A percentile compares a stretch with the other conserved stretches of the same genome.
phyloP scores from a whole-genome alignment of 2,888 invertebrate genomes.

The Uropetala carovei region DNA sequence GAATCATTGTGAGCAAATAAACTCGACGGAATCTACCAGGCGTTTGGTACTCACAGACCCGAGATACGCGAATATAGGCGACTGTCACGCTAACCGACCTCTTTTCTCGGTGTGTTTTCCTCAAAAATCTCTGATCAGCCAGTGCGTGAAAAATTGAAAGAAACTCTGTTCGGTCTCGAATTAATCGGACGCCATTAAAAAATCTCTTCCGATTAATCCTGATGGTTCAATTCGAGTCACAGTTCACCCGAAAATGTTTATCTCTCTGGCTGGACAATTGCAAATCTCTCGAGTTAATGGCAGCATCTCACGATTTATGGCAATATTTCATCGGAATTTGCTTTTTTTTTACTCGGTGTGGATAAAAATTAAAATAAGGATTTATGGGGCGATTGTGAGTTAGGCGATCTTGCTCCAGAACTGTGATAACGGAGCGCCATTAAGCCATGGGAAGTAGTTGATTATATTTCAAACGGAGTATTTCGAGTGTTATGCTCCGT shows the following conservation, averaged over 20 bases:
- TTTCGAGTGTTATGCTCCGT: no score
- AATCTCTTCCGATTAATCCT: constrained; percentile 16
- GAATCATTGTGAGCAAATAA: no score
- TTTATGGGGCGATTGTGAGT: background rate
- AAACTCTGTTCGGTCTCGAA: background rate
- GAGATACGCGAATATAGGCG: background rate
- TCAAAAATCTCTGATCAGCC: background rate
- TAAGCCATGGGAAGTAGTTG: no score
- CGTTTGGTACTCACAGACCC: background rate
- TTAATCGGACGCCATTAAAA: background rate
- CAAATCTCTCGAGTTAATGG: constrained; percentile 26
- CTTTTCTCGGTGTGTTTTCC: background rate
- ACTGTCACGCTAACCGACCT: constrained; percentile 17
- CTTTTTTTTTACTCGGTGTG: constrained; percentile 2
- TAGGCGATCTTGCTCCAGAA: no score
- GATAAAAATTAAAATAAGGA: background rate
- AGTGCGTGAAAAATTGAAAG: constrained; percentile 24
- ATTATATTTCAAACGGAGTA: no score
- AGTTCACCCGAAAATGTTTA: constrained; percentile 17
- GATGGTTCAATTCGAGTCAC: constrained; percentile 38
- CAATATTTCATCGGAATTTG: constrained; percentile 48
- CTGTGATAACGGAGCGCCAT: no score
- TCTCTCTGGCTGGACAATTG: background rate
- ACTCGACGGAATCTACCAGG: no score
- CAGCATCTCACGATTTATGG: constrained; percentile 49